A percentile compares a stretch with the other conserved stretches of the same genome.
Conservation (phyloP, 2,113 vertebrate species). For the Phylloscopus trochilus region DNA sequence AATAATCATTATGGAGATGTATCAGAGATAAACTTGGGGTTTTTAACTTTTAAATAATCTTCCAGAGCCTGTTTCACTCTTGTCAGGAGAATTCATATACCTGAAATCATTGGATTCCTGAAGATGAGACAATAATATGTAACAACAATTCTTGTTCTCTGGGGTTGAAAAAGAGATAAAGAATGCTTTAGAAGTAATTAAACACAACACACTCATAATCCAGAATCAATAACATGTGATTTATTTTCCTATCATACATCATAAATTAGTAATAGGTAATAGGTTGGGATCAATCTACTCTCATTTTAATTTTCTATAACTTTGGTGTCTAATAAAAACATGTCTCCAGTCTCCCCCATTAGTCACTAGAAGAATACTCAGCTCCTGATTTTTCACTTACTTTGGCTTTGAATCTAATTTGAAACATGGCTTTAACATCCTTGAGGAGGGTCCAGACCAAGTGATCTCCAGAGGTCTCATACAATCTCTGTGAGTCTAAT, state of each 20-base stretch:
- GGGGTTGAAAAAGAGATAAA: background rate
- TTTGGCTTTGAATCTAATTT: background rate
- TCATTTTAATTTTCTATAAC: background rate
- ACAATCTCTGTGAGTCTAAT: background rate
- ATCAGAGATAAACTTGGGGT: rapidly evolving
- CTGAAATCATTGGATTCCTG: background rate
- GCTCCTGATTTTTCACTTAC: background rate
- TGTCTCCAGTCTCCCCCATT: background rate
- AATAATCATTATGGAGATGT: background rate
- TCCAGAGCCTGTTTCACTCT: background rate
- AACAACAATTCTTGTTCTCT: background rate
- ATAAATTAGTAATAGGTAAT: conserved; percentile 23
- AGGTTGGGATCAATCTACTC: background rate
- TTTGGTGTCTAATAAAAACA: background rate
- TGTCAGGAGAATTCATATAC: background rate
- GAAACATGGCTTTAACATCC: background rate
- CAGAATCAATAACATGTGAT: conserved; percentile 24
- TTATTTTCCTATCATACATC: conserved; percentile 15
- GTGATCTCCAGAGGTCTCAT: rapidly evolving
- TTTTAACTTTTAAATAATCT: background rate
- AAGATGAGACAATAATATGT: background rate
- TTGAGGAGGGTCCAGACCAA: rapidly evolving
- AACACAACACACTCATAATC: background rate
- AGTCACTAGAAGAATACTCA: background rate
- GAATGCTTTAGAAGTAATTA: background rate